phyloP scores from a whole-genome alignment of 2,888 invertebrate species.

The Synergus umbraculus region DNA sequence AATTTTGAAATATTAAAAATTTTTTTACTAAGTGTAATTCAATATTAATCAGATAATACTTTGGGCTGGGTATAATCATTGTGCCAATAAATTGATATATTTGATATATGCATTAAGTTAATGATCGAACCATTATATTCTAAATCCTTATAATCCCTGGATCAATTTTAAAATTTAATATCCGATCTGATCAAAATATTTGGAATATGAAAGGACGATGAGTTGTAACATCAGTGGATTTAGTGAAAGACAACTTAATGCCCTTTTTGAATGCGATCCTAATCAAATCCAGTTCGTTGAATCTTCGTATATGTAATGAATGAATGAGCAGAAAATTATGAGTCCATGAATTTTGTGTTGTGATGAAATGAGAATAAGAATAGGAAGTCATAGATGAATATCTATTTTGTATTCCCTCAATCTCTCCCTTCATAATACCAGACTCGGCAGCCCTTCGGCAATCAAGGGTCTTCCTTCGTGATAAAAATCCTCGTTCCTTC shows the following conservation, averaged over 20 bases:
- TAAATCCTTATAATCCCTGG: slow-evolving; percentile 5
- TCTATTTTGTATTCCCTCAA: neutral
- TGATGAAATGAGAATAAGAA: neutral
- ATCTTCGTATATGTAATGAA: neutral
- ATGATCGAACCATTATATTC: neutral
- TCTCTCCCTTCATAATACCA: slow-evolving; percentile 5
- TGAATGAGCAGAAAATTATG: neutral
- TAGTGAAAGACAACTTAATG: neutral
- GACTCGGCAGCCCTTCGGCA: slow-evolving; percentile 11
- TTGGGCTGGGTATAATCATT: too few relatives aligned
- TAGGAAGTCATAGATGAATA: neutral
- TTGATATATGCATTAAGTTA: too few relatives aligned
- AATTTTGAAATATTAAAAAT: too few relatives aligned
- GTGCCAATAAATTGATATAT: too few relatives aligned
- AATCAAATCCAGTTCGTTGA: slow-evolving; percentile 1
- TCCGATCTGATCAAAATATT: neutral
- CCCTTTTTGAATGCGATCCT: neutral
- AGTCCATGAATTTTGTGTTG: neutral
- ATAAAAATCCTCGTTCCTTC: slow-evolving; percentile 20
- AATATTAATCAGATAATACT: neutral
- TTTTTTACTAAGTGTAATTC: too few relatives aligned
- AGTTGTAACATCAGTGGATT: neutral
- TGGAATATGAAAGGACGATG: neutral
- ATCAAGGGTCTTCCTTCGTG: slow-evolving; percentile 25
- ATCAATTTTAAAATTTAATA: neutral